Evolutionary conservation across 2,797 vertebrate genomes (phyloP).

Genomic region (Semaprochilodus insignis): DNA sequence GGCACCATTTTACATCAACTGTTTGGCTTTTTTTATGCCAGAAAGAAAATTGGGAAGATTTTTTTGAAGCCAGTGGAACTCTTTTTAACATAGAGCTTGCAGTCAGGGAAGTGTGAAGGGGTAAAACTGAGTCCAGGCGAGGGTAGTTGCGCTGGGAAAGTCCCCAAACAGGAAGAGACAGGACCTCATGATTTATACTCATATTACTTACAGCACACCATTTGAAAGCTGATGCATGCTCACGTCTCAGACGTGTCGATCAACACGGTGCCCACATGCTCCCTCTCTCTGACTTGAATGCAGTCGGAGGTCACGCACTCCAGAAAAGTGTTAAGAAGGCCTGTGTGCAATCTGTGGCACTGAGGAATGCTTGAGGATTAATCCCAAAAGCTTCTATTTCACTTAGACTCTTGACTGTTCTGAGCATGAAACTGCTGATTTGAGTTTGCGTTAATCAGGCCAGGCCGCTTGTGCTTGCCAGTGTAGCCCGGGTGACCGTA

Average conservation of each 20-base stretch:
- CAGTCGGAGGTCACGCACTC: not conserved
- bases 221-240: conserved; percentile 19
- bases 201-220: conserved; percentile 49
- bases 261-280: not conserved
- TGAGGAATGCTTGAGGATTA: not conserved
- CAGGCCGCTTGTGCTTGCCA: not conserved
- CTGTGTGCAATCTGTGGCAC: not conserved
- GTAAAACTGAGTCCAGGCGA: not conserved
- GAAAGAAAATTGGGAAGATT: no score
- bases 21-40: no score
- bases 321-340: not conserved
- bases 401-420: not conserved
- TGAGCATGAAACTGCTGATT: not conserved
- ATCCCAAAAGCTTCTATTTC: not conserved
- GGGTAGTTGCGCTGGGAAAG: not conserved
- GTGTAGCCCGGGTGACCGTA: not conserved
- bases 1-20: no score
- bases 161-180: conserved; percentile 13
- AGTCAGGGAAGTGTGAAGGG: not conserved
- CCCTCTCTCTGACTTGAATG: not conserved
- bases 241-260: conserved; percentile 19
- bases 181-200: conserved; percentile 14
- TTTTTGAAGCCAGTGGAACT: no score
- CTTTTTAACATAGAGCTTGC: no score
- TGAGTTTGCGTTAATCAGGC: not conserved